Evolutionary conservation across 2,113 vertebrate genomes (phyloP).

Genomic region (Pyrgilauda ruficollis): DNA sequence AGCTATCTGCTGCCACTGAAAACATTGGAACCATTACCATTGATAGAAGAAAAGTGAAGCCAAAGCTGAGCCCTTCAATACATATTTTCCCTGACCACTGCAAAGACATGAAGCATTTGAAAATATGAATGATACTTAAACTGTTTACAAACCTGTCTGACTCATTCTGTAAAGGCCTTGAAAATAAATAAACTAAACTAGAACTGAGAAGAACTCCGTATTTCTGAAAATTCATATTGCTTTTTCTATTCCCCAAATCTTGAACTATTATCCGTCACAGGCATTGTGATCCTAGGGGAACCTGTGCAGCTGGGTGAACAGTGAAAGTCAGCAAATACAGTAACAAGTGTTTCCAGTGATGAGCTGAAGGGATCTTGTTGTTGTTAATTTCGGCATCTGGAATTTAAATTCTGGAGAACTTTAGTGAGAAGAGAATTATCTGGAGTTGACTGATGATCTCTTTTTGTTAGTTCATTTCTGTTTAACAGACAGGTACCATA

Average conservation of each 20-base stretch:
- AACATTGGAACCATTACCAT: not conserved
- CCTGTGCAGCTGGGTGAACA: not conserved
- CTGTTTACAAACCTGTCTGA: not conserved
- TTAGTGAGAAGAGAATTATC: not conserved
- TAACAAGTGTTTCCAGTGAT: not conserved
- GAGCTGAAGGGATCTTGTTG: not conserved
- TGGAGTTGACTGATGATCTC: not conserved
- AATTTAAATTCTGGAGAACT: not conserved
- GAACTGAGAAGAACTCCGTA: not conserved
- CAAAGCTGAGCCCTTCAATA: not conserved
- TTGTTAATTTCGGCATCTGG: not conserved
- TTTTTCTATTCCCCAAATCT: not conserved
- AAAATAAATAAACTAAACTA: not conserved
- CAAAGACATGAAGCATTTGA: not conserved
- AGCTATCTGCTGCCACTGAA: not conserved
- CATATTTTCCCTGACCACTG: not conserved
- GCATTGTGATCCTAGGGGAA: not conserved
- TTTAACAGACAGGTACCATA: not conserved
- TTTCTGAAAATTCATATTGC: not conserved
- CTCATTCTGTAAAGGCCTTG: not conserved
- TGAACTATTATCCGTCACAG: not conserved
- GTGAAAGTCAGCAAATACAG: not conserved
- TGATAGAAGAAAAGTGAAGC: not conserved
- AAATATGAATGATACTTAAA: not conserved
- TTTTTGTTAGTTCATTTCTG: not conserved